Evolutionary conservation across 1,140 invertebrate species (phyloP), one percentile per base, ranked within the genome.

Genomic region (Trichomalopsis sarcophagae): DNA sequence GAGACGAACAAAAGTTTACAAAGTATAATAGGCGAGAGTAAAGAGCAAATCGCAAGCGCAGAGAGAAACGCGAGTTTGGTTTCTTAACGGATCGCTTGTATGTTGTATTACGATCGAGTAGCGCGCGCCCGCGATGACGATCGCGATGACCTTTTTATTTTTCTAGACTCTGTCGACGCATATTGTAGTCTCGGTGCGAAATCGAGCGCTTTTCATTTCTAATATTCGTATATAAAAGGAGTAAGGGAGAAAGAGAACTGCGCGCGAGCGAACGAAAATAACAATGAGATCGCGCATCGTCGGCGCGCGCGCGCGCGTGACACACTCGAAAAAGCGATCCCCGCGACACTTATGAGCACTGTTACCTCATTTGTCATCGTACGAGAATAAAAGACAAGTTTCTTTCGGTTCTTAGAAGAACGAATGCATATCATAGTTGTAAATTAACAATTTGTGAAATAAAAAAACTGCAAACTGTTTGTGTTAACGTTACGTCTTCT

Each of bases 361-460:
- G 80, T 82, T 86, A 86, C 76, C 81, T 86, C 81, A 86, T 80
- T 82, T 82, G 76, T 86, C 84, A 86, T 86, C 81, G 50, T 80
- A 73, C 66, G 81, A 82, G 73, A 74, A 85, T 73, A 87, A 86
- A 86, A 66, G 86, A 89, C 87, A 66, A 88, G 94, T 94, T 89
- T 93, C 91, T 94, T 94, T 94, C 94, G 94, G 94, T 94, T 94
- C 94, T 94, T 94, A 95, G 95, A 96, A 94, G 95, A 96, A 95
- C 95, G 95, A 95, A 96, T 96, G 96, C 96, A 96, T 96, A 96
- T 96, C 95, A 96, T 96, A 96, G 96, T 95, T 96, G 96, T 96
- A 96, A 96, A 94, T 92, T 92, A 93, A 89, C 89, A 91, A 93
- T 92, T 93, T 93, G 92, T 93, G 91, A 92, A 93, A 93, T 93